These are phyloP conservation scores for Nesogale talazaci DNA, from an alignment of 2,113 vertebrate species.

Conservation along the genomic window DNA sequence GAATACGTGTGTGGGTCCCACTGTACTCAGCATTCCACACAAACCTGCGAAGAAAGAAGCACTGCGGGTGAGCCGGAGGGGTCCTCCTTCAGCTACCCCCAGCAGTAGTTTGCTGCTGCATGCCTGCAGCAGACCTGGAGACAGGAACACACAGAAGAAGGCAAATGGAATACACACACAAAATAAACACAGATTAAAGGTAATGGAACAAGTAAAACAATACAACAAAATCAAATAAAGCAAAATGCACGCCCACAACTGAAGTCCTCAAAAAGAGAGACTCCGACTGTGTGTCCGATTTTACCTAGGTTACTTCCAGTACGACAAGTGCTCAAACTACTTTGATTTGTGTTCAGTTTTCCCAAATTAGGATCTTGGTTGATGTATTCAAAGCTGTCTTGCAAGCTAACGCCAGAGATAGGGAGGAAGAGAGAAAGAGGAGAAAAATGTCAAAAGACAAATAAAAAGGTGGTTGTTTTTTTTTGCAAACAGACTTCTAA, in stretches of 20 bases:
- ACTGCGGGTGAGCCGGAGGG: constrained; percentile 89
- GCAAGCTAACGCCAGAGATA: constrained; percentile 85
- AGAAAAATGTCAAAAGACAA: constrained; percentile 43
- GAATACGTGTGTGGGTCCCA: constrained; percentile 78
- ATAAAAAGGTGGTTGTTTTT: neutral
- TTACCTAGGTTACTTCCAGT: constrained; percentile 90
- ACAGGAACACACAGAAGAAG: constrained; percentile 67
- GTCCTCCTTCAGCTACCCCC: constrained; percentile 86
- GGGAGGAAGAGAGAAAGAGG: neutral
- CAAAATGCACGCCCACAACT: constrained; percentile 45
- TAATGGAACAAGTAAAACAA: constrained; percentile 40
- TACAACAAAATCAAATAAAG: constrained; percentile 49
- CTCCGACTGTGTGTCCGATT: neutral
- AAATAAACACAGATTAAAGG: constrained; percentile 62
- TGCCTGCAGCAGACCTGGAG: constrained; percentile 87
- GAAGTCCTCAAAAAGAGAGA: neutral
- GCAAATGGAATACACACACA: constrained; percentile 62
- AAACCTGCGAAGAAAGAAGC: constrained; percentile 93
- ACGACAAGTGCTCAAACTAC: constrained; percentile 84
- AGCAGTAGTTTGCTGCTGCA: constrained; percentile 87
- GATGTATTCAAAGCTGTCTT: constrained; percentile 93
- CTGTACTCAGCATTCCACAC: constrained; percentile 88
- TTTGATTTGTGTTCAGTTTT: constrained; percentile 86
- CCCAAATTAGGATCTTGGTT: constrained; percentile 87
- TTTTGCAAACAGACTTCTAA: neutral